Evolutionary conservation across 2,797 vertebrate genomes (phyloP).

Genomic region (Falco berigora): DNA sequence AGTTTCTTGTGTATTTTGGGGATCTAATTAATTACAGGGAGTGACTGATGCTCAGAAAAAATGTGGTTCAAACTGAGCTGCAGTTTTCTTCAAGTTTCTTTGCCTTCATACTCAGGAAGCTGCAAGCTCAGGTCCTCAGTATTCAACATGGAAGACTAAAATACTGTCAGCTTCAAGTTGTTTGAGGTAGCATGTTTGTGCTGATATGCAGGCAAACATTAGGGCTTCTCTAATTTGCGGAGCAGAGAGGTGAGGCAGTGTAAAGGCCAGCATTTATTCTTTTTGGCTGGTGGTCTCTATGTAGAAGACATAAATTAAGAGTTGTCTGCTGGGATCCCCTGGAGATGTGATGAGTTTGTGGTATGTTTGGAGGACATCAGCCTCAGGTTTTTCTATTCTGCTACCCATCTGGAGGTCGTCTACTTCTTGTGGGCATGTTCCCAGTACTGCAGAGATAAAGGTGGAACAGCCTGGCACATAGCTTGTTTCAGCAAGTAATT

Average conservation of each 20-base stretch:
- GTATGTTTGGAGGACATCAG: neutral
- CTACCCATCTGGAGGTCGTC: neutral
- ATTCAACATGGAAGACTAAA: neutral
- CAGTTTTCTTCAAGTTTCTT: neutral
- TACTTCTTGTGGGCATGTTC: neutral
- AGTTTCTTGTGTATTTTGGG: constrained; percentile 45
- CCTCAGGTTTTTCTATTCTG: neutral
- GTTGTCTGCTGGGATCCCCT: neutral
- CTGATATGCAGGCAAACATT: neutral
- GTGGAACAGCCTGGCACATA: neutral
- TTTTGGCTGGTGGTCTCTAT: neutral
- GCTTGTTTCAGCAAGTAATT: neutral
- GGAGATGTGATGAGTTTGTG: rapidly evolving
- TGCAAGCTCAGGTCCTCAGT: neutral
- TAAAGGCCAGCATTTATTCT: neutral
- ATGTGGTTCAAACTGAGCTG: neutral
- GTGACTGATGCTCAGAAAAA: constrained; percentile 22
- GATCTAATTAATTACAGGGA: constrained; percentile 38
- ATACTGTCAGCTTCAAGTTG: neutral
- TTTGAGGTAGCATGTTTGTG: neutral
- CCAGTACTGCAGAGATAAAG: neutral
- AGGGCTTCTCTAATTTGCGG: neutral
- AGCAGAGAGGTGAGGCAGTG: neutral
- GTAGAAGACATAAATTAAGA: neutral
- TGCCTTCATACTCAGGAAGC: neutral